A percentile compares a stretch with the other conserved stretches of the same genome.
Evolutionary conservation across 2,797 vertebrate genomes (phyloP).

Genomic region (Phalloptychus januarius): DNA sequence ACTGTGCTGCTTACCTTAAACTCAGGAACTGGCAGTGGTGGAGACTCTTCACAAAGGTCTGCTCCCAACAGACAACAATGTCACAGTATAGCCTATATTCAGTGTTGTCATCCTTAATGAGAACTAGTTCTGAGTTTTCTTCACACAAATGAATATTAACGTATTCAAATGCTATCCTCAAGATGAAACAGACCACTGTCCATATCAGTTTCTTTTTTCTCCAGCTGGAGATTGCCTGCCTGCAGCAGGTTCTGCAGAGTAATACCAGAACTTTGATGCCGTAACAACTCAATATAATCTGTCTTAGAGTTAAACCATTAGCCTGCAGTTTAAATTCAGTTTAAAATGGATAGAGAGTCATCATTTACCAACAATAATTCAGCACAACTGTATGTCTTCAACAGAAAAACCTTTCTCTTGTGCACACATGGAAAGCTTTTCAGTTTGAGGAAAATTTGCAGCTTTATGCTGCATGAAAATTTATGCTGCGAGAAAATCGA

Average conservation of each 20-base stretch:
- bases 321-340: neutral
- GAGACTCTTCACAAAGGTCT: constrained; percentile 96
- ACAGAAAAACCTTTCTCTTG: neutral
- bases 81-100: neutral
- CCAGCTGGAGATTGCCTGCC: neutral
- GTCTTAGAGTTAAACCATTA: neutral
- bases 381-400: neutral
- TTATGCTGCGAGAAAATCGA: neutral
- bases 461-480: neutral
- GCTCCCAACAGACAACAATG: neutral
- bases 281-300: neutral
- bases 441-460: neutral
- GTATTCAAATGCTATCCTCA: neutral
- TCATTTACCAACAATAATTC: neutral
- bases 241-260: neutral
- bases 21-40: constrained; percentile 99
- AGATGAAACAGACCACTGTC: neutral
- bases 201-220: neutral
- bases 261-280: neutral
- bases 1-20: constrained; percentile 97
- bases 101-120: neutral
- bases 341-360: neutral
- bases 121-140: neutral
- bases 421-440: neutral
- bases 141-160: neutral